Percentiles rank a stretch among this genome's conserved stretches.
These are phyloP conservation scores for Noturus placidus DNA, from an alignment of 2,113 vertebrate genomes.

Conservation along the genomic window DNA sequence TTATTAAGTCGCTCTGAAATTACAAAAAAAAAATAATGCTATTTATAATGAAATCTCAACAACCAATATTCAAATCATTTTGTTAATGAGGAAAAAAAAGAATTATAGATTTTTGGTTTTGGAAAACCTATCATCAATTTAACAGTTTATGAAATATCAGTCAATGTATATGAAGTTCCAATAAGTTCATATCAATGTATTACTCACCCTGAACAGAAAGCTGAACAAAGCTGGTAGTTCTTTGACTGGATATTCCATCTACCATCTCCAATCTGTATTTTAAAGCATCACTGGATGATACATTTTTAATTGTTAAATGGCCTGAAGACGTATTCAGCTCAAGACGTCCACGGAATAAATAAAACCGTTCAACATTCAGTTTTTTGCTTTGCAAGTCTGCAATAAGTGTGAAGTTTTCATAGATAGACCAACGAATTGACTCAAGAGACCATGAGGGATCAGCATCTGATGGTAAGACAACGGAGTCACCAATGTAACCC, in stretches of 20 bases:
- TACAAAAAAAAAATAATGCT: background rate
- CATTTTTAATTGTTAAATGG: background rate
- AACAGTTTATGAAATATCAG: background rate
- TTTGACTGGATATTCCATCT: fast-evolving
- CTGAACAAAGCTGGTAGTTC: background rate
- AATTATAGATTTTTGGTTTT: background rate
- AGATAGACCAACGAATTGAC: background rate
- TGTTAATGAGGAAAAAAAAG: background rate
- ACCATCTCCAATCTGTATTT: background rate
- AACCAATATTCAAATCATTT: background rate
- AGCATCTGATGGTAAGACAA: background rate
- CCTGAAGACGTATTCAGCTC: background rate
- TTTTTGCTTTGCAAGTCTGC: background rate
- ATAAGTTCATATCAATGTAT: background rate
- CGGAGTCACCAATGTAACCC: background rate
- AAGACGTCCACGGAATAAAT: background rate
- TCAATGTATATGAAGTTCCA: background rate
- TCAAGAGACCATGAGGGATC: background rate
- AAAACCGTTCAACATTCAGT: background rate
- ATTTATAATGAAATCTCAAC: background rate
- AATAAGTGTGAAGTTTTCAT: background rate
- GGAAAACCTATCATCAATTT: background rate
- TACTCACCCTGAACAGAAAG: background rate
- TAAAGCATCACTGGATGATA: background rate
- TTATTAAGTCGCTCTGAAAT: background rate